A percentile compares a stretch with the other conserved stretches of the same genome.
These are phyloP conservation scores for Daboia siamensis DNA, from an alignment of 2,113 vertebrate genomes.

Conservation along the genomic window DNA sequence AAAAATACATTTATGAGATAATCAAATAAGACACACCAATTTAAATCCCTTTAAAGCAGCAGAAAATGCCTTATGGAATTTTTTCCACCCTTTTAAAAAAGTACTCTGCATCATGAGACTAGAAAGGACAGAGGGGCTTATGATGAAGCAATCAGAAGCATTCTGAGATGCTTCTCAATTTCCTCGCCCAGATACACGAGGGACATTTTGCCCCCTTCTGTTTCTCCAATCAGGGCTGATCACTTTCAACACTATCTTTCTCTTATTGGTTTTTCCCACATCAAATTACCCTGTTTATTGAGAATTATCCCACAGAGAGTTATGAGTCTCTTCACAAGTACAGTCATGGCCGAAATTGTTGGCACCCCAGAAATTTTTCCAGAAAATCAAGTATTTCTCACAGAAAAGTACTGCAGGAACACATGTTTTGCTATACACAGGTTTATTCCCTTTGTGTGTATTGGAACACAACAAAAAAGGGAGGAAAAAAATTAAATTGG, in stretches of 20 bases:
- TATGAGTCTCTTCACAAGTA: neutral
- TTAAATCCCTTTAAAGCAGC: neutral
- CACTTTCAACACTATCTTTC: neutral
- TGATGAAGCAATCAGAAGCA: neutral
- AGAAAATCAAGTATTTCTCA: too few species aligned
- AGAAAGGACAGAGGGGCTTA: neutral
- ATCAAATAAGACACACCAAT: neutral
- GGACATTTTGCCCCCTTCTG: rapidly evolving
- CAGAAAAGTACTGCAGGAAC: too few species aligned
- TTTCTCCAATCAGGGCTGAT: neutral
- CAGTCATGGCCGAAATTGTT: too few species aligned
- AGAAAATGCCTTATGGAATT: neutral
- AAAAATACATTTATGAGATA: neutral
- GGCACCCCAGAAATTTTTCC: too few species aligned
- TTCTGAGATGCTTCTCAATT: neutral
- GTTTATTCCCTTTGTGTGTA: too few species aligned
- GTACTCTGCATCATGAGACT: neutral
- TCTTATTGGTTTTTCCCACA: neutral
- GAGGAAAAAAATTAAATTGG: too few species aligned
- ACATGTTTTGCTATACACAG: too few species aligned
- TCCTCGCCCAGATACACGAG: neutral
- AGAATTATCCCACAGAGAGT: neutral
- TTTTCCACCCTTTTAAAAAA: neutral
- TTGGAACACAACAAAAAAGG: too few species aligned
- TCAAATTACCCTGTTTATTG: neutral